These are phyloP conservation scores for Parazoanthus swiftii DNA, from an alignment of 92 coral and sea anemone genomes.

Conservation along the genomic window DNA sequence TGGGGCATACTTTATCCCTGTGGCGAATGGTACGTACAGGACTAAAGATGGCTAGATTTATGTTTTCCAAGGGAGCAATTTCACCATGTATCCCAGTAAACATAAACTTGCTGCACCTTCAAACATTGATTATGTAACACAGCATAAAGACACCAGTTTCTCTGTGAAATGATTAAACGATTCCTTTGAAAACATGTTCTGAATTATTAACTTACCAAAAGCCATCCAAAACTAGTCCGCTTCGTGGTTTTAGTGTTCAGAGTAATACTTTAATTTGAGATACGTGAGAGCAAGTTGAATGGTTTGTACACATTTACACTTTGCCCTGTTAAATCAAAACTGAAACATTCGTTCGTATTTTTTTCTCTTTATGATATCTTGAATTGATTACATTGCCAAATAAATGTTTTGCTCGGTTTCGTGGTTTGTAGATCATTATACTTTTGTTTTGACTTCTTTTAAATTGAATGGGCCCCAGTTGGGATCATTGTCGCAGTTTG, in stretches of 20 bases:
- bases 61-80: no score
- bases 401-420: not conserved
- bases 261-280: not conserved
- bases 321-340: not conserved
- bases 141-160: not conserved
- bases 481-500: not conserved
- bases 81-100: not conserved
- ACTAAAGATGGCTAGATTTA: no score
- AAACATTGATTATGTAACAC: not conserved
- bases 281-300: not conserved
- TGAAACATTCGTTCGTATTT: not conserved
- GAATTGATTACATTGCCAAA: not conserved
- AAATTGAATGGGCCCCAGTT: not conserved
- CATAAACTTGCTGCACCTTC: not conserved
- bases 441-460: not conserved
- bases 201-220: not conserved
- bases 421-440: not conserved
- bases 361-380: not conserved
- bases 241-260: not conserved
- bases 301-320: not conserved
- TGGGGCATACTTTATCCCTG: not conserved
- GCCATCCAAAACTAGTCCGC: not conserved
- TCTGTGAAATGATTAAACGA: not conserved
- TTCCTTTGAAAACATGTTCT: not conserved
- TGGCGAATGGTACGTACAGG: not conserved